Evolutionary conservation across 2,797 vertebrate genomes (phyloP), one percentile per base, ranked within the genome.

Genomic region (Lepus townsendii): DNA sequence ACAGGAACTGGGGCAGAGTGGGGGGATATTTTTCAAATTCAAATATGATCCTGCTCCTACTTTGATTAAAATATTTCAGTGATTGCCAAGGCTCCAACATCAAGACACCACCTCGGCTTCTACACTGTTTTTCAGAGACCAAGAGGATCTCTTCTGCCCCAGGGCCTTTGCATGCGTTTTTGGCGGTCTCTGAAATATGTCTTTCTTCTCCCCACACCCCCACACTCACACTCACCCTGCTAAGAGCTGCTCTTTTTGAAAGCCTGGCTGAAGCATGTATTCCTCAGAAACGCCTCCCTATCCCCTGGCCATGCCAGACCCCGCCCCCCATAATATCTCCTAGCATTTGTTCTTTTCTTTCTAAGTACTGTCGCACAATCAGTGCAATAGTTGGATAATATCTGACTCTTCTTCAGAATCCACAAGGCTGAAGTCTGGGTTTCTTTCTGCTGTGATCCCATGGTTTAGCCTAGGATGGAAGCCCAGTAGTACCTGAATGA

Each of bases 11-110:
- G 38, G 7, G 54, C 42, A 47, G 42, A 47, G 42, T 47, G 54
- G 14, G 54, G 5, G 9, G 27, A 7, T 57, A 10, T 32, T 83
- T 82, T 80, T 35, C 83, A 92, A 76, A 83, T 38, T 88, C 62
- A 72, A 79, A 92, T 82, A 22, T 2, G 57, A 50, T 52, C 78
- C n/a, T 0, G 9, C 62, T 24, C 6, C 8, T n/a, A 50, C 13
- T 91, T 83, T 96, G 35, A 26, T 82, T 79, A 78, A 89, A 83
- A 50, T 32, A 60, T 80, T 52, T 30, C 65, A 52, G 11, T 68
- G 79, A 5, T 11, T 69, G 72, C 7, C 52, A 82, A 13, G 52
- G 26, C 9, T 85, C 80, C 65, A 80, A 2, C 50, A 57, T 88
- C 17, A 83, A 71, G 50, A 85, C 7, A 72, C 6, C 24, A 66